Evolutionary conservation across 1,140 invertebrate genomes (phyloP).

Genomic region (Drosophila asahinai): DNA sequence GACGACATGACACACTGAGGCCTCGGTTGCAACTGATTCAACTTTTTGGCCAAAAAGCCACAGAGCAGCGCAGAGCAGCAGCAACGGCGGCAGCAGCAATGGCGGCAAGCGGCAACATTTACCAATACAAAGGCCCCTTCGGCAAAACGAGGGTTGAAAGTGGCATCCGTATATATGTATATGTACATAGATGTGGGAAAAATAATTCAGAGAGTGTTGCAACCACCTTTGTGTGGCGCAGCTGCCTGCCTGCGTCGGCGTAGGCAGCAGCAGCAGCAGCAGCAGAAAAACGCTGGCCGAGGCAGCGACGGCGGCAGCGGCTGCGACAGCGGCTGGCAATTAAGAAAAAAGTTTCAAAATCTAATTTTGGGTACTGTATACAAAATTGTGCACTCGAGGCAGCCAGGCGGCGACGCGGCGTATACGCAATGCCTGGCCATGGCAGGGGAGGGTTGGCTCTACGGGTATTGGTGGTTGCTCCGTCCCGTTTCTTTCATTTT

Average conservation of each 20-base stretch:
- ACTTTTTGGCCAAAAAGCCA: slow-evolving; percentile 71
- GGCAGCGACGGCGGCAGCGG: slow-evolving; percentile 5
- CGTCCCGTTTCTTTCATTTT: slow-evolving; percentile 78
- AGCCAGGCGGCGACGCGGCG: slow-evolving; percentile 45
- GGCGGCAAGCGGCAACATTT: slow-evolving; percentile 82
- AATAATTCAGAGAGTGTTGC: slow-evolving; percentile 72
- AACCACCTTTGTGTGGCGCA: slow-evolving; percentile 72
- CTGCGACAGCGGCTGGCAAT: slow-evolving; percentile 62
- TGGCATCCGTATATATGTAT: background rate
- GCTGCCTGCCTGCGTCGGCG: slow-evolving; percentile 37
- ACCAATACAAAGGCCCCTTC: slow-evolving; percentile 74
- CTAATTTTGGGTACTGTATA: slow-evolving; percentile 84
- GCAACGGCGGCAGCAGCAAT: slow-evolving; percentile 52
- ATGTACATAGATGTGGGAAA: slow-evolving; percentile 10
- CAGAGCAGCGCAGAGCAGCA: slow-evolving; percentile 36
- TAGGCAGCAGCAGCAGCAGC: slow-evolving; percentile 8
- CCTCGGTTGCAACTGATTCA: slow-evolving; percentile 85
- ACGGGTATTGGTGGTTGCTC: slow-evolving; percentile 70
- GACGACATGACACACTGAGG: slow-evolving; percentile 79
- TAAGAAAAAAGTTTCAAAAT: slow-evolving; percentile 85
- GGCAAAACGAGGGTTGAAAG: slow-evolving; percentile 71
- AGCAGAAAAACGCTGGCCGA: background rate
- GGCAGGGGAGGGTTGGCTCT: slow-evolving; percentile 23
- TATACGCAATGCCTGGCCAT: slow-evolving; percentile 41
- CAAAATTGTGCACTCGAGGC: slow-evolving; percentile 83